A percentile compares a stretch with the other conserved stretches of the same genome.
Evolutionary conservation across 2,888 invertebrate genomes (phyloP).

Genomic region (Drosophila ezoana): DNA sequence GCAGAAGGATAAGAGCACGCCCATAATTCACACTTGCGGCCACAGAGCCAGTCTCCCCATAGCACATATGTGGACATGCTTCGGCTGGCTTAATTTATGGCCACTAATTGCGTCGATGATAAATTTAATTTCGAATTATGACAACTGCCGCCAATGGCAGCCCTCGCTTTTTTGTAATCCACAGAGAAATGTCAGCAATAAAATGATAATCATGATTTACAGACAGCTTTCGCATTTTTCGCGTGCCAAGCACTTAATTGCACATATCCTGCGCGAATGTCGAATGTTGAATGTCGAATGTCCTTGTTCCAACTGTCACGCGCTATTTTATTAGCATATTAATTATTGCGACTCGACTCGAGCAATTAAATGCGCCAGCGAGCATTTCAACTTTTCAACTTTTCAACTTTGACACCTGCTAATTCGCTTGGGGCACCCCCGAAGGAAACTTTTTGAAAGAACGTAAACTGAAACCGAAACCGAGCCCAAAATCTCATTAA

Average conservation of each 20-base stretch:
- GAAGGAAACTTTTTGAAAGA: conserved; percentile 30
- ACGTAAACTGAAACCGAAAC: too few relatives aligned
- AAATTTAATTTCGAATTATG: conserved; percentile 80
- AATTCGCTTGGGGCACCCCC: conserved; percentile 7
- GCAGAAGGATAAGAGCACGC: conserved; percentile 30
- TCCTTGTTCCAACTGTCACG: conserved; percentile 65
- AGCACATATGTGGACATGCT: not conserved
- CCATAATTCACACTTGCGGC: conserved; percentile 78
- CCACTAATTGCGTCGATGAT: conserved; percentile 83
- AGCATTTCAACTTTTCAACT: conserved; percentile 52
- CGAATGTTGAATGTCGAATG: conserved; percentile 22
- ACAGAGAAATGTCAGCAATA: conserved; percentile 60
- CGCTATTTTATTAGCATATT: conserved; percentile 75
- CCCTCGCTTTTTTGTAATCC: too few relatives aligned
- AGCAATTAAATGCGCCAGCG: conserved; percentile 66
- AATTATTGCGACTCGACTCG: conserved; percentile 49
- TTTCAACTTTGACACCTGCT: conserved; percentile 70
- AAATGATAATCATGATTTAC: conserved; percentile 75
- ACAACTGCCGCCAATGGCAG: conserved; percentile 9
- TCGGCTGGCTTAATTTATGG: conserved; percentile 73
- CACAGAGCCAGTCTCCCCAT: conserved; percentile 23
- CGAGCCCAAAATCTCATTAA: conserved; percentile 65
- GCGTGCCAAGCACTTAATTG: conserved; percentile 45
- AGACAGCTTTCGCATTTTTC: conserved; percentile 37
- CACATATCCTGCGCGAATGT: conserved; percentile 30